These are phyloP conservation scores for Mesitornis unicolor DNA, from an alignment of 2,113 vertebrate genomes.

Conservation along the genomic window DNA sequence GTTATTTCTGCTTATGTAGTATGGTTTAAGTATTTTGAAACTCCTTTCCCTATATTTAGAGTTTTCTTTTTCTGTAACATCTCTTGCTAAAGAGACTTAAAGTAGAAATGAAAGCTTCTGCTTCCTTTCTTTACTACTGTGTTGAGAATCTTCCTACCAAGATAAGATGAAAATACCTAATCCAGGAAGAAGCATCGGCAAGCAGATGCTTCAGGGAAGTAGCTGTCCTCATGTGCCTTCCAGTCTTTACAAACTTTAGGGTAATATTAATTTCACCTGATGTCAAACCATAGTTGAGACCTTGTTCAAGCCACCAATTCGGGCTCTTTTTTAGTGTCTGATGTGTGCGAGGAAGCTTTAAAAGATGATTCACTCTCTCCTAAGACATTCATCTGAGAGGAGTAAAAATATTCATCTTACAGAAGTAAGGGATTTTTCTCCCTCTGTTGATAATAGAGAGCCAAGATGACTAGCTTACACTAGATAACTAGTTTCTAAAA, in stretches of 20 bases:
- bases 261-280: not conserved
- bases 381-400: not conserved
- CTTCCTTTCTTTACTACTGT: not conserved
- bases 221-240: not conserved
- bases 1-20: conserved; percentile 33
- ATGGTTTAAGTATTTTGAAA: conserved; percentile 21
- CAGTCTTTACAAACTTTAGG: not conserved
- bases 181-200: not conserved
- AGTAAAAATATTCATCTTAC: not conserved
- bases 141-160: not conserved
- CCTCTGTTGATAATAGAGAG: not conserved
- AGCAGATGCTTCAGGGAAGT: not conserved
- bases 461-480: not conserved
- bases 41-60: conserved; percentile 18
- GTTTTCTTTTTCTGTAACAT: not conserved
- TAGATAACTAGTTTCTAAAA: not conserved
- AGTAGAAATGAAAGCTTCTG: not conserved
- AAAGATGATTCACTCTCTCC: not conserved
- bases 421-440: not conserved
- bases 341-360: not conserved
- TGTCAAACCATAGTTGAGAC: not conserved
- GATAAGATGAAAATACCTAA: not conserved
- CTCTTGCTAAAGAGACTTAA: not conserved
- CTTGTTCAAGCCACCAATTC: not conserved
- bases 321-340: not conserved